phyloP scores from a whole-genome alignment of 2,888 invertebrate genomes.

The Hydrotaea diabolus region DNA sequence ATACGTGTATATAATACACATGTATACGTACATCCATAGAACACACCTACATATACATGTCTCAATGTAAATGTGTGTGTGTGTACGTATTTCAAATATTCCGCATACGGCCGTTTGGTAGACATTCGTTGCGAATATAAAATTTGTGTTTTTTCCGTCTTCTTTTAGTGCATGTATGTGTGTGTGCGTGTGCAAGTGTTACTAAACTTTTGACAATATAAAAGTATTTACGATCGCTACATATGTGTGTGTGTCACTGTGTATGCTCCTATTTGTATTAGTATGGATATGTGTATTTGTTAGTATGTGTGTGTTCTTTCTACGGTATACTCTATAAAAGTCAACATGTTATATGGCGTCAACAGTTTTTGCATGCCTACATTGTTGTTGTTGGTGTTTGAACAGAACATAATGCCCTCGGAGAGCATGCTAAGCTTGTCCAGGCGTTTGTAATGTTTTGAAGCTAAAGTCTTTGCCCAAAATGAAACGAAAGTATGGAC shows the following conservation, averaged over 20 bases:
- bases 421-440: too few relatives aligned
- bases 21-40: neutral
- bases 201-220: constrained; percentile 35
- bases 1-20: neutral
- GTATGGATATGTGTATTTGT: constrained; percentile 27
- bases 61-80: neutral
- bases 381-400: too few relatives aligned
- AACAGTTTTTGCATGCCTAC: neutral
- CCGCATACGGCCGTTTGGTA: neutral
- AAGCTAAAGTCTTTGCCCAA: too few relatives aligned
- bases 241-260: constrained; percentile 4
- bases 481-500: too few relatives aligned
- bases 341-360: constrained; percentile 56
- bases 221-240: constrained; percentile 28
- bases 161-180: too few relatives aligned
- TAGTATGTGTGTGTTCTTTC: neutral
- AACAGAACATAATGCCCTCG: too few relatives aligned
- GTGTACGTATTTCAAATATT: neutral
- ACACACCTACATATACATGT: neutral
- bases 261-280: neutral
- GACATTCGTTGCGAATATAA: neutral
- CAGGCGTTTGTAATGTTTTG: too few relatives aligned
- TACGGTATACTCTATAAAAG: constrained; percentile 32
- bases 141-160: neutral
- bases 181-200: neutral